A percentile compares a stretch with the other conserved stretches of the same genome.
These are phyloP conservation scores for Toxostoma redivivum DNA, from an alignment of 2,113 vertebrate species.

Conservation along the genomic window DNA sequence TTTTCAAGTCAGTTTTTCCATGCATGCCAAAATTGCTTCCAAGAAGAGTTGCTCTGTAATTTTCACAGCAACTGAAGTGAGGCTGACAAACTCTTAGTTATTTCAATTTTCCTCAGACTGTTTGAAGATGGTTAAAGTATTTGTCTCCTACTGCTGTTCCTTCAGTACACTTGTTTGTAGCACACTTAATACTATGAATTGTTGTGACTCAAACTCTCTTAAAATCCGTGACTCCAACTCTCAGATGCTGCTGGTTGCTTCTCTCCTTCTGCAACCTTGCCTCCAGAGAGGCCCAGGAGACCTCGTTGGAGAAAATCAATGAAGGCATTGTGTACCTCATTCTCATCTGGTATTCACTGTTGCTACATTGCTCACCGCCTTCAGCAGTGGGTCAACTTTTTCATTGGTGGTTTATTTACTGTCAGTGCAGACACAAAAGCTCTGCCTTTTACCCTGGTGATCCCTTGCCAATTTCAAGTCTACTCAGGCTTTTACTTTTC, in stretches of 20 bases:
- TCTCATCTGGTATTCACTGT: not conserved
- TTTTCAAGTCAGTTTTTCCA: not conserved
- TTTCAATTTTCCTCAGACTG: not conserved
- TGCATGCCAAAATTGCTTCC: not conserved
- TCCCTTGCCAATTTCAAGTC: not conserved
- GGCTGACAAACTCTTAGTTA: not conserved
- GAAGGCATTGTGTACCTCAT: not conserved
- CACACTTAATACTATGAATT: not conserved
- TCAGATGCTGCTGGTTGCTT: not conserved
- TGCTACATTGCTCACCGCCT: not conserved
- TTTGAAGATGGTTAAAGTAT: not conserved
- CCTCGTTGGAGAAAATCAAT: not conserved
- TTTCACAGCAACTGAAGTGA: not conserved
- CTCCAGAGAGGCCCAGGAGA: not conserved
- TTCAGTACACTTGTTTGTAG: not conserved
- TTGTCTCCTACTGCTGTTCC: not conserved
- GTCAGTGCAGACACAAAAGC: not conserved
- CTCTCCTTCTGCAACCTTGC: not conserved
- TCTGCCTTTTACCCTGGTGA: not conserved
- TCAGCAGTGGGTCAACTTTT: not conserved
- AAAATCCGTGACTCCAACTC: not conserved
- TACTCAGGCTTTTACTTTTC: not conserved
- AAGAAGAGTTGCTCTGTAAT: not conserved
- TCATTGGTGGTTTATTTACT: not conserved
- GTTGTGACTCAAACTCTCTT: not conserved